Evolutionary conservation across 92 coral and sea anemone genomes (phyloP), one percentile per base, ranked within the genome.

Genomic region (Meandrina meandrites): DNA sequence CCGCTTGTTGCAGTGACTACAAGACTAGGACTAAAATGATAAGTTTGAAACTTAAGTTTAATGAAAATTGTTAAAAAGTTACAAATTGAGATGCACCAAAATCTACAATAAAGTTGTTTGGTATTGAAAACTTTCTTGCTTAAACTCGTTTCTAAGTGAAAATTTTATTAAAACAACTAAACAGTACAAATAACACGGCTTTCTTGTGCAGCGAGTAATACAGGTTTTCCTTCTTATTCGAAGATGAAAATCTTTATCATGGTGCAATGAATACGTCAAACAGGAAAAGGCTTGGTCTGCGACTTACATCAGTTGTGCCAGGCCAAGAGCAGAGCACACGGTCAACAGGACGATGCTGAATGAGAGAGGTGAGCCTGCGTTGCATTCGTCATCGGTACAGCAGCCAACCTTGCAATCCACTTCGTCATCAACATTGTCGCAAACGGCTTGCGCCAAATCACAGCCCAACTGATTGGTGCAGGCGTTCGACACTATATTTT

Each of bases 251-350:
- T 34, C 37, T 36, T 3, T 15, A 1, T 0, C n/a, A n/a, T n/a
- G n/a, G n/a, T n/a, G n/a, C n/a, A n/a, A n/a, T n/a, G n/a, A n/a
- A n/a, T n/a, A n/a, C n/a, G n/a, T n/a, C n/a, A 35, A 71, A 0
- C 76, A 17, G 5, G 6, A 32, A 4, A 0, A n/a, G 37, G 47
- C 45, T 34, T 71, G 75, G 48, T 71, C 76, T 10, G 27, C 48
- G 76, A 27, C 31, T 36, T 71, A 71, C 76, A n/a, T 16, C 76
- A 35, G 37, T 71, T 16, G 76, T 71, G 76, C 76, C 45, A 69
- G 75, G 42, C 75, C 75, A 0, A 69, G 37, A 22, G 13, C 11
- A 31, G 42, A 30, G 18, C 42, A 69, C 37, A 27, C 40, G 21
- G 75, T 17, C 75, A 69, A 31, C 75, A 69, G 75, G 37, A 69